These are phyloP conservation scores for Dicaeum eximium DNA, from an alignment of 2,113 vertebrate genomes.

Conservation along the genomic window DNA sequence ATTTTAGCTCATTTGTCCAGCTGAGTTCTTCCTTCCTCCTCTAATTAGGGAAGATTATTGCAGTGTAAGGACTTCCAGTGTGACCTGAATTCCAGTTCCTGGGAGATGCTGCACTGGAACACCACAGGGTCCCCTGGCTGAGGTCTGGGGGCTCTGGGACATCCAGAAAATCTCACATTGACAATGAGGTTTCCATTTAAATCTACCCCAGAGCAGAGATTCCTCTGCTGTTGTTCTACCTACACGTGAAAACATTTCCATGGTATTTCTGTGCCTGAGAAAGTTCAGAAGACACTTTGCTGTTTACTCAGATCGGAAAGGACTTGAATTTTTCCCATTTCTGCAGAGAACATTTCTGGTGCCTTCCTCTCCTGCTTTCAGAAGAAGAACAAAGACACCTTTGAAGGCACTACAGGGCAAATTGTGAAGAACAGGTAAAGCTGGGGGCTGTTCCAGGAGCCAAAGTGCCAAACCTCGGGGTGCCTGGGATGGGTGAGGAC, in stretches of 20 bases:
- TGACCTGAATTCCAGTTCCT: conserved; percentile 8
- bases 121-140: background rate
- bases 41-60: conserved; percentile 47
- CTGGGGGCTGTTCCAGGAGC: background rate
- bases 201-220: conserved; percentile 26
- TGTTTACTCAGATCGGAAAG: background rate
- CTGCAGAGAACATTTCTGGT: background rate
- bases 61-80: conserved; percentile 40
- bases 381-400: background rate
- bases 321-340: background rate
- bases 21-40: conserved; percentile 56
- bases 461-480: accelerated
- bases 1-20: conserved; percentile 68
- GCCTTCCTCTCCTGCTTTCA: background rate
- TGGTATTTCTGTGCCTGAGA: background rate
- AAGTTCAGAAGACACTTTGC: background rate
- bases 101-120: background rate
- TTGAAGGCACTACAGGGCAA: background rate
- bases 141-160: background rate
- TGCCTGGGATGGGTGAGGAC: background rate
- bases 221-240: background rate
- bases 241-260: background rate
- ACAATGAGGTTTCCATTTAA: background rate
- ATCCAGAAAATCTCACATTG: background rate
- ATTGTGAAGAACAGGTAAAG: background rate